Conservation (phyloP, 2,888 invertebrate species). For the Plemyria rubiginata region DNA sequence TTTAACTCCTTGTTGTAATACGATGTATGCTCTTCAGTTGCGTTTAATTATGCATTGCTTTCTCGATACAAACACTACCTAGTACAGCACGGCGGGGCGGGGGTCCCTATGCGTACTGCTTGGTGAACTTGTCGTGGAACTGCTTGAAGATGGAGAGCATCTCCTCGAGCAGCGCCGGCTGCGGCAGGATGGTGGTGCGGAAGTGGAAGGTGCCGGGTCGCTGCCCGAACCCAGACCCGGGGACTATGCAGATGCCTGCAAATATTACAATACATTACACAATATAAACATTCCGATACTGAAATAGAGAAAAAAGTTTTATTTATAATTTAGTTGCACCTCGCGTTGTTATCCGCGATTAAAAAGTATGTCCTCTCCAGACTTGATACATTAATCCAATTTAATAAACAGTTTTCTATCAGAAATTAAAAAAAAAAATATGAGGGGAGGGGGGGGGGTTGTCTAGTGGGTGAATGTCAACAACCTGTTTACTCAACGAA, state of each 20-base stretch:
- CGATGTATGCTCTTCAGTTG: background rate
- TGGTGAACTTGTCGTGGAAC: constrained; percentile 92
- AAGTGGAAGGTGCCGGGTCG: constrained; percentile 97
- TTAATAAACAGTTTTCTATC: no score
- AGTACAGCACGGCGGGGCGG: background rate
- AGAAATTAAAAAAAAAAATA: no score
- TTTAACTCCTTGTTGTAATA: background rate
- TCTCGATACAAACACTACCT: background rate
- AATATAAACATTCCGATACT: background rate
- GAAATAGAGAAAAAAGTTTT: no score
- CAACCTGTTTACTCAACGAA: no score
- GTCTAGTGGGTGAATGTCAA: no score
- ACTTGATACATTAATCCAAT: no score
- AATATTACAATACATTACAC: background rate
- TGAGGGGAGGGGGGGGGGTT: no score
- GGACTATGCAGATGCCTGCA: constrained; percentile 96
- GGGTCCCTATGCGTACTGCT: constrained; percentile 49
- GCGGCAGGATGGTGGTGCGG: constrained; percentile 97
- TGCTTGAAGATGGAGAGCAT: constrained; percentile 93
- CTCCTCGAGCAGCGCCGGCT: constrained; percentile 89
- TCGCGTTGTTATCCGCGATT: no score
- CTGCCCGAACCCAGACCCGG: constrained; percentile 98
- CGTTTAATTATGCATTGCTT: background rate
- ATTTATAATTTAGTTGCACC: no score
- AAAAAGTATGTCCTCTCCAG: no score